Conservation (phyloP, 1,140 invertebrate genomes). For the Pinna nobilis region DNA sequence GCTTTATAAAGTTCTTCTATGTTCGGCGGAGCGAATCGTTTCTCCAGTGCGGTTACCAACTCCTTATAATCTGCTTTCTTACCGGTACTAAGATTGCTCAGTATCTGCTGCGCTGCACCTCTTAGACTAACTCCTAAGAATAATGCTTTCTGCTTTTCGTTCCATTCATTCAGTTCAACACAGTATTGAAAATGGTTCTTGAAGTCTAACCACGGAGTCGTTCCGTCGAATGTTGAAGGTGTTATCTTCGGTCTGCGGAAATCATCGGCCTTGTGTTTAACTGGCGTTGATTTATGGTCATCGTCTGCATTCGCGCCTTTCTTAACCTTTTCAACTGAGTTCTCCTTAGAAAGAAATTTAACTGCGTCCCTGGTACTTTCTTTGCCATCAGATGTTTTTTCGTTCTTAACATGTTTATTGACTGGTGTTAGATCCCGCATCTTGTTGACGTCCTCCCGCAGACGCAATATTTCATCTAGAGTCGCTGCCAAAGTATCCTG, state of each 20-base stretch:
- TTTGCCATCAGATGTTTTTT: background rate
- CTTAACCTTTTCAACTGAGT: background rate
- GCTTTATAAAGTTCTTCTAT: slow-evolving; percentile 26
- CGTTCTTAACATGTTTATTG: background rate
- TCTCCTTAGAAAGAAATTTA: background rate
- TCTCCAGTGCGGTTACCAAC: slow-evolving; percentile 16
- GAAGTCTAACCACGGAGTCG: slow-evolving; percentile 40
- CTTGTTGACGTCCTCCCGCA: background rate
- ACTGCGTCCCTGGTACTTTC: background rate
- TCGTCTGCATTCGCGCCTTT: background rate
- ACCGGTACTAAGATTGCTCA: slow-evolving; percentile 32
- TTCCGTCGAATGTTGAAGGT: slow-evolving; percentile 46
- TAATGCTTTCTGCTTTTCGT: slow-evolving; percentile 27
- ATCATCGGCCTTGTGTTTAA: background rate
- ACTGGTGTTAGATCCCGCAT: background rate
- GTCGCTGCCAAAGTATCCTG: background rate
- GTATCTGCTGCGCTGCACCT: slow-evolving; percentile 31
- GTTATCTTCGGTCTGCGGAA: background rate
- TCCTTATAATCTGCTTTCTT: slow-evolving; percentile 22
- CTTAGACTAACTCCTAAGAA: slow-evolving; percentile 38
- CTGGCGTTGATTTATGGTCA: background rate
- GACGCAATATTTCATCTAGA: background rate
- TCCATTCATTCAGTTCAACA: slow-evolving; percentile 37
- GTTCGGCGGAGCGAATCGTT: slow-evolving; percentile 32
- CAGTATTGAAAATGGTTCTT: slow-evolving; percentile 40